Base-by-base conservation (phyloP, 2,113 vertebrate species). In the Leptocoma aspasia region DNA sequence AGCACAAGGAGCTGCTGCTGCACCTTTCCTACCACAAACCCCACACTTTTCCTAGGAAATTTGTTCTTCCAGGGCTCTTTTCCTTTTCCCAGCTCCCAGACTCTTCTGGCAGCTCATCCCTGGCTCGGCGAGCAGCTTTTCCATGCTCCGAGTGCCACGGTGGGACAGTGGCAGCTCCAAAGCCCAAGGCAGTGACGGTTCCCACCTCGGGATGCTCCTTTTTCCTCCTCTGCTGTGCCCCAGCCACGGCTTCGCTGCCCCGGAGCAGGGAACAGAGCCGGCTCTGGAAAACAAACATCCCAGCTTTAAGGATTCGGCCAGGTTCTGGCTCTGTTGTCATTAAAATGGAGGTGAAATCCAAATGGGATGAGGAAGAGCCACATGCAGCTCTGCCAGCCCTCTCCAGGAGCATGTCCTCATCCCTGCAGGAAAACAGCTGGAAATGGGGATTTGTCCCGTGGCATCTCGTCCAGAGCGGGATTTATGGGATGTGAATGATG, bases 391-490 rank as follows among this genome's bases (percentile, higher is more conserved):
- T 33, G 37, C 45, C 75, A 59, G 37, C 13, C 37, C 13, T 42
- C 39, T 23, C 17, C 47, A 7, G n/a, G 52, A 71, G 27, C n/a
- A 13, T 23, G 42, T 31, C 6, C 52, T 77, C 45, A 53, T 8
- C 22, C 13, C 13, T 33, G 0, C 1, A 15, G 42, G 12, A 17
- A n/a, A n/a, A 10, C 20, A 39, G 21, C 21, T 11, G 45, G 37
- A 30, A 80, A 59, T 3, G 15, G 33, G 61, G 30, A 52, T 89
- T 75, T 42, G 37, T 16, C 7, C 2, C 0, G 0, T 10, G 19
- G 49, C 33, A 8, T 4, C 41, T 41, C 26, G 42, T 69, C 41
- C 52, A 52, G 71, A 4, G 6, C 0, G 0, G 68, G 42, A 20
- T 61, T 33, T 19, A 5, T 30, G n/a, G 49, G 35, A 11, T 2